phyloP scores from a whole-genome alignment of 2,888 invertebrate genomes.

The Erebia aethiops region DNA sequence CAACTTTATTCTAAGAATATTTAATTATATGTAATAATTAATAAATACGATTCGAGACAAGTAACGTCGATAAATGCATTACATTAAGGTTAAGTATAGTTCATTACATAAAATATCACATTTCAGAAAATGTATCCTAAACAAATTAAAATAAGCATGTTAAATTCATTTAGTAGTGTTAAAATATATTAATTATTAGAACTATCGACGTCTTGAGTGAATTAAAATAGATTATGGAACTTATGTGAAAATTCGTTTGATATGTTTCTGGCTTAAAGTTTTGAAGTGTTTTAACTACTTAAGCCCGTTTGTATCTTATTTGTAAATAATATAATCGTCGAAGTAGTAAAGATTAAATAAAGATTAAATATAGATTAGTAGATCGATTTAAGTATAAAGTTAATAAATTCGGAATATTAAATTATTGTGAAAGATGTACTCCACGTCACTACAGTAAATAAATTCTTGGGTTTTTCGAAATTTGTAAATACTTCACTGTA shows the following conservation, averaged over 20 bases:
- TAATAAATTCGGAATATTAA: slow-evolving; percentile 20
- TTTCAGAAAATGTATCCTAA: slow-evolving; percentile 60
- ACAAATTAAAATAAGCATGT: slow-evolving; percentile 39
- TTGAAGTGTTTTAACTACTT: background rate
- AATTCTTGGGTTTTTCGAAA: slow-evolving; percentile 1
- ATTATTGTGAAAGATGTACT: slow-evolving; percentile 13
- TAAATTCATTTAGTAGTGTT: background rate
- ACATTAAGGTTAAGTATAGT: slow-evolving; percentile 40
- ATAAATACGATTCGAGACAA: slow-evolving; percentile 4
- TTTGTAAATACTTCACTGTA: slow-evolving; percentile 19
- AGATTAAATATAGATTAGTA: too few relatives aligned
- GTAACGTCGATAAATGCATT: too few relatives aligned
- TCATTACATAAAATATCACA: slow-evolving; percentile 75
- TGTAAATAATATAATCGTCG: too few relatives aligned
- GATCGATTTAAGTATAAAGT: slow-evolving; percentile 14
- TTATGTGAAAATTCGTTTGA: slow-evolving; percentile 53
- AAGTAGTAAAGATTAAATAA: too few relatives aligned
- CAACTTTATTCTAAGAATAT: slow-evolving; percentile 5
- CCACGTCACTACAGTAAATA: slow-evolving; percentile 22
- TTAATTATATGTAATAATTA: background rate
- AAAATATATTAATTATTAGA: background rate
- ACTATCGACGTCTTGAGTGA: background rate
- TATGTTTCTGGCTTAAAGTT: slow-evolving; percentile 50
- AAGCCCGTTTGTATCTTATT: background rate
- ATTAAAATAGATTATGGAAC: background rate